Conservation (phyloP, 2,888 invertebrate species). For the Dynastes maya region DNA sequence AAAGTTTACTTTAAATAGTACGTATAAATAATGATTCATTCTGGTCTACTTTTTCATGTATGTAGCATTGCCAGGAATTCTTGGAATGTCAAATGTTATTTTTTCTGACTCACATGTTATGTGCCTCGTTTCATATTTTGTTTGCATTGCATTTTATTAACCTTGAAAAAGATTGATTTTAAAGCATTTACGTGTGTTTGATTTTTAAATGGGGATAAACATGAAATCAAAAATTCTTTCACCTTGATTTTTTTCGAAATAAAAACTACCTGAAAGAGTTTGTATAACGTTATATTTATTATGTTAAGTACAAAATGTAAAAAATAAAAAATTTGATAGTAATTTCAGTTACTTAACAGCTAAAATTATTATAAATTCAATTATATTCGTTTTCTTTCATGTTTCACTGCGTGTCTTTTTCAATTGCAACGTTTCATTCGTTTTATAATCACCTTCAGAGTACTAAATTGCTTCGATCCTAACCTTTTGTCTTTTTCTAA, state of each 20-base stretch:
- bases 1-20: background rate
- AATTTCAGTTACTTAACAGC: background rate
- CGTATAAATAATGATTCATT: conserved; percentile 1
- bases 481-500: too few species aligned
- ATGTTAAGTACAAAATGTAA: conserved; percentile 1
- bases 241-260: too few species aligned
- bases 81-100: background rate
- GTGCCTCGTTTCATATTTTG: conserved; percentile 9
- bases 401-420: too few species aligned
- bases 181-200: too few species aligned
- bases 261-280: too few species aligned
- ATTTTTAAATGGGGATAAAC: too few species aligned
- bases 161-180: too few species aligned
- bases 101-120: conserved; percentile 6
- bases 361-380: background rate
- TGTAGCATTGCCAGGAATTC: background rate
- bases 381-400: too few species aligned
- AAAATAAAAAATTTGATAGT: background rate
- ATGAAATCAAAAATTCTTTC: too few species aligned
- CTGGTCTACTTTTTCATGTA: background rate
- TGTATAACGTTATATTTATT: background rate
- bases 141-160: background rate
- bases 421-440: too few species aligned
- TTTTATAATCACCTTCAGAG: too few species aligned
- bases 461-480: too few species aligned